A percentile compares a stretch with the other conserved stretches of the same genome.
Evolutionary conservation across 2,113 vertebrate species (phyloP).

Genomic region (Recurvirostra avosetta): DNA sequence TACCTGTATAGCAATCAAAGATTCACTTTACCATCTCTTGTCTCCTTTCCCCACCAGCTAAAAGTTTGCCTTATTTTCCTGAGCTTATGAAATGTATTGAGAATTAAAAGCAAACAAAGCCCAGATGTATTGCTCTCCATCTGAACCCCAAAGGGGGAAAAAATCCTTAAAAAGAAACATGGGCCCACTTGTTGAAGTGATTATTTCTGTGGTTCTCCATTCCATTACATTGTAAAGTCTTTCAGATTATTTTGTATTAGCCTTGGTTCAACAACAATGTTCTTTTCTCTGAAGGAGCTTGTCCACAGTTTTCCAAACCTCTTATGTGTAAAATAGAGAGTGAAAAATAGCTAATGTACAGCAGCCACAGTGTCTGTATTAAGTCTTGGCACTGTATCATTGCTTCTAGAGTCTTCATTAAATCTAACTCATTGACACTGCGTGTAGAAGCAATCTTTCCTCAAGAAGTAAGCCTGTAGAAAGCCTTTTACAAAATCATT

Average conservation of each 20-base stretch:
- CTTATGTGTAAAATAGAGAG: conserved; percentile 6
- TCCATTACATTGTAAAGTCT: background rate
- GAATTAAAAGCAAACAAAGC: background rate
- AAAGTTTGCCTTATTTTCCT: background rate
- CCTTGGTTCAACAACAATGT: background rate
- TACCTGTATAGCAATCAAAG: background rate
- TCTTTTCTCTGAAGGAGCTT: background rate
- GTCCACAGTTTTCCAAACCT: background rate
- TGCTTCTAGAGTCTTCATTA: conserved; percentile 16
- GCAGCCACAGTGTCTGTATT: background rate
- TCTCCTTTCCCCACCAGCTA: background rate
- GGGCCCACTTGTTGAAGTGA: background rate
- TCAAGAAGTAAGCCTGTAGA: background rate
- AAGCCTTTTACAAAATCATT: background rate
- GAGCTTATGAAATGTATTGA: background rate
- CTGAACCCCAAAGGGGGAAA: background rate
- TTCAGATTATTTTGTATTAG: conserved; percentile 18
- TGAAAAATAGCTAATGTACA: background rate
- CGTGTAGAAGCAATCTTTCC: background rate
- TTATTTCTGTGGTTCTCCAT: background rate
- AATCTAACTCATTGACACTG: conserved; percentile 9
- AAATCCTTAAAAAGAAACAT: background rate
- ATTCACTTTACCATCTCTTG: background rate
- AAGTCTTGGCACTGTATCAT: background rate
- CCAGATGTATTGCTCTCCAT: background rate